Conservation (phyloP, 2,113 vertebrate genomes). For the Myotis davidii region DNA sequence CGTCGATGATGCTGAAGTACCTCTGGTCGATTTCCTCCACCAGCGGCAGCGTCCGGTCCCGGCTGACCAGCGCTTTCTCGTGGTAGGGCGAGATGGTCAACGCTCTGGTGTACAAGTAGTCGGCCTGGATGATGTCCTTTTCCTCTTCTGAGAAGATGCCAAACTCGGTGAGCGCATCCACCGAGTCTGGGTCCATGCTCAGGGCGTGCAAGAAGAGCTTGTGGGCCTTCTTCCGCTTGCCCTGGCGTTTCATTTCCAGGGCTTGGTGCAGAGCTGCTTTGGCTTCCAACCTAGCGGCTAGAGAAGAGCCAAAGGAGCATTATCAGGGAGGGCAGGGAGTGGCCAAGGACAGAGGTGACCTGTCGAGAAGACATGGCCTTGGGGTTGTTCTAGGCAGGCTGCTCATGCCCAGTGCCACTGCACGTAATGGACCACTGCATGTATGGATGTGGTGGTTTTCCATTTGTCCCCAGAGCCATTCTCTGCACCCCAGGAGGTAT, state of each 20-base stretch:
- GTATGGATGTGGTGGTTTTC: background rate
- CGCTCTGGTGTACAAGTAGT: slow-evolving; percentile 95
- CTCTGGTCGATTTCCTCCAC: slow-evolving; percentile 98
- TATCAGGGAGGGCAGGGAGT: background rate
- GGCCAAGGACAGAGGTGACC: background rate
- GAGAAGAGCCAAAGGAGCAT: slow-evolving; percentile 37
- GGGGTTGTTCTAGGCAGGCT: rapidly evolving
- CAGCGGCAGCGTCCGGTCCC: slow-evolving; percentile 93
- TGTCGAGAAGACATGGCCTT: background rate
- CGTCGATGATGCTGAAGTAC: slow-evolving; percentile 95
- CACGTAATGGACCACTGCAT: background rate
- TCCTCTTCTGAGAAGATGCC: slow-evolving; percentile 97
- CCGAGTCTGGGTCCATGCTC: slow-evolving; percentile 94
- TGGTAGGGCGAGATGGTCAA: slow-evolving; percentile 93
- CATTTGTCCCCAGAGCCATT: background rate
- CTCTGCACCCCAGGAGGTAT: background rate
- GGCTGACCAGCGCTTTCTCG: slow-evolving; percentile 92
- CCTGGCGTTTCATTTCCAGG: slow-evolving; percentile 95
- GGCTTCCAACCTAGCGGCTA: slow-evolving; percentile 92
- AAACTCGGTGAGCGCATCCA: slow-evolving; percentile 94
- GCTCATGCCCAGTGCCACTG: rapidly evolving
- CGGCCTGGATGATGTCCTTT: slow-evolving; percentile 95
- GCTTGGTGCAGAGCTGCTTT: slow-evolving; percentile 94
- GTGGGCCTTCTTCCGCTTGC: slow-evolving; percentile 95
- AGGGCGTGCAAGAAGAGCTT: slow-evolving; percentile 94